Conservation (phyloP, 2,797 vertebrate genomes). For the Acrossocheilus fasciatus region DNA sequence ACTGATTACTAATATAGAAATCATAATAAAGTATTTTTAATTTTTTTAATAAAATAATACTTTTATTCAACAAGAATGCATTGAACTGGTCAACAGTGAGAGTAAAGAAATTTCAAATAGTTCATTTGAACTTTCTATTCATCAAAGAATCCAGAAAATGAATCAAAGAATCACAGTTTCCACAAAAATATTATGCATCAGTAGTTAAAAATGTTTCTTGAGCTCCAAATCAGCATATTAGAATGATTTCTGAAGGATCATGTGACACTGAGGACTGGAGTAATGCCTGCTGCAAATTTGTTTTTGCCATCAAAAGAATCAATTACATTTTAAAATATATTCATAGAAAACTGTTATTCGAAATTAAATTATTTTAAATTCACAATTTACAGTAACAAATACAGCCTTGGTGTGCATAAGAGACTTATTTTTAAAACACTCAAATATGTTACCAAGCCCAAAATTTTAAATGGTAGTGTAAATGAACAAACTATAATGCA, state of each 20-base stretch:
- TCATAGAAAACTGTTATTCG: not conserved
- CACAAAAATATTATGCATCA: not conserved
- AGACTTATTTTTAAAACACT: not conserved
- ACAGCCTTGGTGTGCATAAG: not conserved
- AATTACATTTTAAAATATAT: not conserved
- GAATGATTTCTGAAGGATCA: not conserved
- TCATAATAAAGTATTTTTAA: not conserved
- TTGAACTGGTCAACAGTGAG: not conserved
- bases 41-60: not conserved
- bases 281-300: not conserved
- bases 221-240: not conserved
- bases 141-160: not conserved
- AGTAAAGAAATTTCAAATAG: not conserved
- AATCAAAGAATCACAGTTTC: not conserved
- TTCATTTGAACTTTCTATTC: not conserved
- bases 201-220: not conserved
- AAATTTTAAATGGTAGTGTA: not conserved
- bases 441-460: not conserved
- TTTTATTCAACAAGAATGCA: not conserved
- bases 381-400: not conserved
- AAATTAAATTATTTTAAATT: not conserved
- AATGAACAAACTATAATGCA: not conserved
- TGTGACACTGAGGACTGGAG: not conserved
- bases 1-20: not conserved
- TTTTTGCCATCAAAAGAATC: not conserved